A percentile compares a stretch with the other conserved stretches of the same genome.
These are phyloP conservation scores for Leucopternis melanops DNA, from an alignment of 2,113 vertebrate genomes.

Conservation along the genomic window DNA sequence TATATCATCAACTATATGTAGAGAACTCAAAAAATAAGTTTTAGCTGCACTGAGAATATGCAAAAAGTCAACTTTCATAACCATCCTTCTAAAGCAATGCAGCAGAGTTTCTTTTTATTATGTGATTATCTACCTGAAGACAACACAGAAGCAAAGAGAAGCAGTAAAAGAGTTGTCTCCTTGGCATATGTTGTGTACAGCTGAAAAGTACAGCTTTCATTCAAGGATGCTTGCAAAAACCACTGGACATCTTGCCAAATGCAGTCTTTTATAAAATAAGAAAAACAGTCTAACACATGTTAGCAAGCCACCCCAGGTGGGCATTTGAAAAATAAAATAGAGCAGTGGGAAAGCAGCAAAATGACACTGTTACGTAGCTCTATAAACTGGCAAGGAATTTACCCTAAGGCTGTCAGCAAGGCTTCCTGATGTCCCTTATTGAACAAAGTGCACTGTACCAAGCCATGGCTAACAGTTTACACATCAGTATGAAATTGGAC, in stretches of 20 bases:
- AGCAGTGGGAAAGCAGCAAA: neutral
- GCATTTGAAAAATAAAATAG: neutral
- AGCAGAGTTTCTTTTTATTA: neutral
- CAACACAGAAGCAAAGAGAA: neutral
- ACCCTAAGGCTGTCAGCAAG: neutral
- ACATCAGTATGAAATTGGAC: neutral
- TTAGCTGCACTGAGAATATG: neutral
- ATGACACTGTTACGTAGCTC: neutral
- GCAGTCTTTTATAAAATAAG: neutral
- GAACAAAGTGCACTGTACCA: neutral
- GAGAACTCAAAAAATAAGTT: neutral
- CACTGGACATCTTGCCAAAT: neutral
- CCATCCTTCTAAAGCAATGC: neutral
- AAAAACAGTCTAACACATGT: neutral
- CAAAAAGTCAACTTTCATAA: neutral
- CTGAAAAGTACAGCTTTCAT: neutral
- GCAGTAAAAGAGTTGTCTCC: neutral
- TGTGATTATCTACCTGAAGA: neutral
- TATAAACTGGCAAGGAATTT: neutral
- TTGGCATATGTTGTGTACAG: neutral
- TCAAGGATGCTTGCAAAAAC: neutral
- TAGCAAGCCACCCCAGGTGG: neutral
- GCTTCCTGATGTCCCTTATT: neutral
- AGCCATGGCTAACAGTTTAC: neutral
- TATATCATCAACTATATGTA: neutral